Evolutionary conservation across 2,113 vertebrate genomes (phyloP).

Genomic region (Sturnira hondurensis): DNA sequence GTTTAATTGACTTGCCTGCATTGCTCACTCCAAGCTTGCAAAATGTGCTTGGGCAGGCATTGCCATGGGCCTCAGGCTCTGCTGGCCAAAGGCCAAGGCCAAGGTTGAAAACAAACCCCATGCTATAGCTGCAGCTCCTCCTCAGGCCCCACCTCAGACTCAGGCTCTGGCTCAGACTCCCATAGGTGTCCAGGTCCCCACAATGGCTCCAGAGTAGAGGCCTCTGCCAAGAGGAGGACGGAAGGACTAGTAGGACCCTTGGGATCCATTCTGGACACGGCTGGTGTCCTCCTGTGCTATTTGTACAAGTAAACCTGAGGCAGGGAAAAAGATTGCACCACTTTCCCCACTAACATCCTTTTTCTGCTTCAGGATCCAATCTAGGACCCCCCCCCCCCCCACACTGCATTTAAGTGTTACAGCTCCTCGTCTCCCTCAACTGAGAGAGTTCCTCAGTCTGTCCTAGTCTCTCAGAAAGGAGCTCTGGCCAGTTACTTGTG

Average conservation of each 20-base stretch:
- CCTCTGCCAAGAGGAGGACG: not conserved
- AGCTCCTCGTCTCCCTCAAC: not conserved
- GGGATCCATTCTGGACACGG: not conserved
- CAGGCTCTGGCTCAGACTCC: not conserved
- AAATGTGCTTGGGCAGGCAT: not conserved
- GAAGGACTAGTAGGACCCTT: not conserved
- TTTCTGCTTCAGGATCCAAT: not conserved
- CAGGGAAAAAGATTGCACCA: not conserved
- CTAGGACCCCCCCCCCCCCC: not conserved
- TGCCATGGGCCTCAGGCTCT: not conserved
- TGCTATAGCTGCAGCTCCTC: not conserved
- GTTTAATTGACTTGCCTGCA: not conserved
- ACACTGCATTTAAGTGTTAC: not conserved
- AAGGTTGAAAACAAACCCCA: not conserved
- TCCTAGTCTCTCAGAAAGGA: not conserved
- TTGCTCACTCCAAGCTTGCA: not conserved
- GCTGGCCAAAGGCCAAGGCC: not conserved
- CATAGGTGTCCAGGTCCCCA: not conserved
- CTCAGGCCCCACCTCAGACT: not conserved
- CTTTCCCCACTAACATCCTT: not conserved
- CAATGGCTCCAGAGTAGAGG: not conserved
- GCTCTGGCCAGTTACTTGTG: not conserved
- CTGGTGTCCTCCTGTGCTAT: not conserved
- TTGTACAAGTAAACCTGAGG: not conserved
- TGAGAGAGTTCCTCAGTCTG: not conserved